These are phyloP conservation scores for Phalera bucephala DNA, from an alignment of 2,888 invertebrate species.

Conservation along the genomic window DNA sequence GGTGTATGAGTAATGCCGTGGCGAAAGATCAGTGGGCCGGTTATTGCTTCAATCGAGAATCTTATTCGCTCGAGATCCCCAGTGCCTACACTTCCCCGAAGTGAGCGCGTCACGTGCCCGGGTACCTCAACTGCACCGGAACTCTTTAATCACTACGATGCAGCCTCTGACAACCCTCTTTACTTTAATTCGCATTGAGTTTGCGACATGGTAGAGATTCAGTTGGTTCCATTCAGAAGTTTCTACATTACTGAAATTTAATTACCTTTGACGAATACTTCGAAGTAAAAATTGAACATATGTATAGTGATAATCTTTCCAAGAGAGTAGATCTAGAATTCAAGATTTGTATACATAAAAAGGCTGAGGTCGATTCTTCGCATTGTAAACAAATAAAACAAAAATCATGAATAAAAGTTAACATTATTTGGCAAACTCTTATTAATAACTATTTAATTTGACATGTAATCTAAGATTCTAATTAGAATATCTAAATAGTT, in stretches of 20 bases:
- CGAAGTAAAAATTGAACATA: too few species aligned
- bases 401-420: conserved; percentile 18
- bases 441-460: conserved; percentile 20
- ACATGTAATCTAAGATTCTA: conserved; percentile 31
- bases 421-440: conserved; percentile 18
- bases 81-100: too few species aligned
- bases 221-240: too few species aligned
- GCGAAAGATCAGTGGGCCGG: conserved; percentile 42
- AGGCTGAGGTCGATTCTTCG: conserved; percentile 23
- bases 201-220: too few species aligned
- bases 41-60: conserved; percentile 55
- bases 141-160: background rate
- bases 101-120: conserved; percentile 40
- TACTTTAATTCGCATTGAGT: too few species aligned
- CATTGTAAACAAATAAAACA: too few species aligned
- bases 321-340: conserved; percentile 49
- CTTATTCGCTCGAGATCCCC: conserved; percentile 34
- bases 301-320: conserved; percentile 52
- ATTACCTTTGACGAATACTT: too few species aligned
- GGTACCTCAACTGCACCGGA: background rate
- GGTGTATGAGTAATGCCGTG: conserved; percentile 32
- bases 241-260: too few species aligned
- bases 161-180: too few species aligned
- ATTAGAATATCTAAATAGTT: conserved; percentile 28
- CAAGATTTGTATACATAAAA: conserved; percentile 34